Conservation (phyloP, 2,797 vertebrate genomes). For the Hephaestus fuliginosus region DNA sequence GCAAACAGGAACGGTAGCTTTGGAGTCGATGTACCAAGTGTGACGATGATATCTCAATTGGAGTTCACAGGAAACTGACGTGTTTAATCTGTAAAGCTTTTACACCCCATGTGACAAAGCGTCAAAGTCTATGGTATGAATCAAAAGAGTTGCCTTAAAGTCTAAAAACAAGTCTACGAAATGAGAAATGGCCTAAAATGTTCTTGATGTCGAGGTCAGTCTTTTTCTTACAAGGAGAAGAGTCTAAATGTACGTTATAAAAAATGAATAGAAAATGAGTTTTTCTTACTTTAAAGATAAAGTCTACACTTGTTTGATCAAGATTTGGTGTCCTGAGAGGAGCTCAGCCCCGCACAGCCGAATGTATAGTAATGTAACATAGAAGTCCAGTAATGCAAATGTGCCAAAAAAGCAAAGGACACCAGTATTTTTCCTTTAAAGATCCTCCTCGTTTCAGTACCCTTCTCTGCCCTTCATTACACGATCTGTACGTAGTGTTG, state of each 20-base stretch:
- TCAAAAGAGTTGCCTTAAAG: constrained; percentile 54
- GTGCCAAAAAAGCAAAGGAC: constrained; percentile 64
- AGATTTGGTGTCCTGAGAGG: neutral
- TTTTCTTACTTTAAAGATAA: neutral
- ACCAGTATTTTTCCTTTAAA: constrained; percentile 60
- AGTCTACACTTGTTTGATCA: neutral
- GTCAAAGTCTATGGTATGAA: constrained; percentile 1
- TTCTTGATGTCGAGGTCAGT: neutral
- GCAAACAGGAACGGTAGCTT: neutral
- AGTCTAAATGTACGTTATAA: constrained; percentile 18
- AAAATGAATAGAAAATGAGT: neutral
- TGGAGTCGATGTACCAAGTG: neutral
- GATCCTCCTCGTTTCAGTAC: neutral
- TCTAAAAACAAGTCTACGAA: neutral
- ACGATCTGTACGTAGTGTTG: constrained; percentile 13
- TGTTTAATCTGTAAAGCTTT: neutral
- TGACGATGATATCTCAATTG: neutral
- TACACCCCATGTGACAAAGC: neutral
- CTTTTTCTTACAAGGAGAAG: neutral
- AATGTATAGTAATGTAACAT: constrained; percentile 53
- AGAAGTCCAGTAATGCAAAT: constrained; percentile 36
- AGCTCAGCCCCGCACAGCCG: constrained; percentile 18
- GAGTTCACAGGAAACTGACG: neutral
- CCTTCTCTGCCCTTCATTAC: constrained; percentile 24
- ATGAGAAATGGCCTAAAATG: neutral